Conservation (phyloP, 2,113 vertebrate species). For the Lynx canadensis region DNA sequence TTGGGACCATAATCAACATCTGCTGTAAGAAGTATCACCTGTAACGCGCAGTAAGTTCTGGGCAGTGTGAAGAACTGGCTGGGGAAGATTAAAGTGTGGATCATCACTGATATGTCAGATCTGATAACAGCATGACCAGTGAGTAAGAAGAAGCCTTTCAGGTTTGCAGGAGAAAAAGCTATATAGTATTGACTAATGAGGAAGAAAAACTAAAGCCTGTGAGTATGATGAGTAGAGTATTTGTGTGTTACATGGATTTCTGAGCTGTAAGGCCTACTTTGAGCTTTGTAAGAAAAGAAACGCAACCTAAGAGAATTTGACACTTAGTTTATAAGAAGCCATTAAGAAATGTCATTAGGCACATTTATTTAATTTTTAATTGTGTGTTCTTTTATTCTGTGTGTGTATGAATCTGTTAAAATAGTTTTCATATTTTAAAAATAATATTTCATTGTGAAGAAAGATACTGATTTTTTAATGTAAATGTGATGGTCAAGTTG, state of each 20-base stretch:
- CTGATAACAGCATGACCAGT: constrained; percentile 26
- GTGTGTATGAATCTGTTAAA: constrained; percentile 36
- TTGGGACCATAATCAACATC: constrained; percentile 78
- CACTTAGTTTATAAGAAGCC: constrained; percentile 53
- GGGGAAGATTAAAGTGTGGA: constrained; percentile 69
- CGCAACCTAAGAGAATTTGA: not conserved
- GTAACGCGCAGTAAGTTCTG: constrained; percentile 82
- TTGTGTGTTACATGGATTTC: not conserved
- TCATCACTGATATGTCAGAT: constrained; percentile 19
- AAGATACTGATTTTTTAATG: constrained; percentile 36
- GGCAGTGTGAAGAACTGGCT: constrained; percentile 68
- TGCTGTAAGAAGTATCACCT: constrained; percentile 83
- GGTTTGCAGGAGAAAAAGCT: constrained; percentile 30
- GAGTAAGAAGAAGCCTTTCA: constrained; percentile 48
- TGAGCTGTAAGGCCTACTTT: constrained; percentile 39
- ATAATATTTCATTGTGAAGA: not conserved
- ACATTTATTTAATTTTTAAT: constrained; percentile 50
- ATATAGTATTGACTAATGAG: constrained; percentile 16
- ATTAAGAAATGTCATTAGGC: constrained; percentile 54
- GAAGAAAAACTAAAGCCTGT: constrained; percentile 77
- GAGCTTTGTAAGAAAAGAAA: constrained; percentile 53
- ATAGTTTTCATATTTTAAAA: not conserved
- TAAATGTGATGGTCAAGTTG: constrained; percentile 15
- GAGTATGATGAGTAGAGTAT: constrained; percentile 79
- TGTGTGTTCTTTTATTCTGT: constrained; percentile 31